A percentile compares a stretch with the other conserved stretches of the same genome.
Evolutionary conservation across 2,888 invertebrate species (phyloP).

Genomic region (Sceliomorpha sp.): DNA sequence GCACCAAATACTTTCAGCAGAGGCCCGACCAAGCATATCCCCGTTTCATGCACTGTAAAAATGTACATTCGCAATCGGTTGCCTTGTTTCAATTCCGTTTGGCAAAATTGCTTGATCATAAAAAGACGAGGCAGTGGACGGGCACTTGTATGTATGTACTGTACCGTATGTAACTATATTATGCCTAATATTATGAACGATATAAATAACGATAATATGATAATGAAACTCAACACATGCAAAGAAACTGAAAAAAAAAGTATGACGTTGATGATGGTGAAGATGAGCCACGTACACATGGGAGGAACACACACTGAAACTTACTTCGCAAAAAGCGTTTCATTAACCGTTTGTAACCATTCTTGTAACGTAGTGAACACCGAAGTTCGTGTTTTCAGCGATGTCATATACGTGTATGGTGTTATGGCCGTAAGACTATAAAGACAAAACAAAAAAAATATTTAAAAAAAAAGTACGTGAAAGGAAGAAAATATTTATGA

Average conservation of each 20-base stretch:
- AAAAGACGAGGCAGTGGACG: slow-evolving; percentile 65
- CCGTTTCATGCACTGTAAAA: too few species aligned
- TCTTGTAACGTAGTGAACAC: slow-evolving; percentile 62
- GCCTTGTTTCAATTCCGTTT: too few species aligned
- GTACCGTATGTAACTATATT: slow-evolving; percentile 75
- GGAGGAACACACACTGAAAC: slow-evolving; percentile 32
- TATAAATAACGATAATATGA: slow-evolving; percentile 63
- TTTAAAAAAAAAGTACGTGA: slow-evolving; percentile 14
- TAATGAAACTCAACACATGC: slow-evolving; percentile 41
- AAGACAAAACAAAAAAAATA: slow-evolving; percentile 18
- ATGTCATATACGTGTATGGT: slow-evolving; percentile 58
- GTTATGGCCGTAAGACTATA: slow-evolving; percentile 44
- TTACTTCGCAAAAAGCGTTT: slow-evolving; percentile 58
- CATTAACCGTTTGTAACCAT: slow-evolving; percentile 64
- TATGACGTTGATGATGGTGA: slow-evolving; percentile 5
- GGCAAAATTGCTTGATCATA: too few species aligned
- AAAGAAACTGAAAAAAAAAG: slow-evolving; percentile 23
- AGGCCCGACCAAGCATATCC: too few species aligned
- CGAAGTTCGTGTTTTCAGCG: slow-evolving; percentile 62
- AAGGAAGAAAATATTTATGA: slow-evolving; percentile 45
- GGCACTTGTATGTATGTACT: slow-evolving; percentile 77
- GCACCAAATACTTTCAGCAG: too few species aligned
- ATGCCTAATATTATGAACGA: slow-evolving; percentile 73
- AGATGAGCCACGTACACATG: slow-evolving; percentile 12
- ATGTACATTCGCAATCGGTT: too few species aligned